A percentile compares a stretch with the other conserved stretches of the same genome.
These are phyloP conservation scores for Probosciger aterrimus DNA, from an alignment of 2,113 vertebrate species.

Conservation along the genomic window DNA sequence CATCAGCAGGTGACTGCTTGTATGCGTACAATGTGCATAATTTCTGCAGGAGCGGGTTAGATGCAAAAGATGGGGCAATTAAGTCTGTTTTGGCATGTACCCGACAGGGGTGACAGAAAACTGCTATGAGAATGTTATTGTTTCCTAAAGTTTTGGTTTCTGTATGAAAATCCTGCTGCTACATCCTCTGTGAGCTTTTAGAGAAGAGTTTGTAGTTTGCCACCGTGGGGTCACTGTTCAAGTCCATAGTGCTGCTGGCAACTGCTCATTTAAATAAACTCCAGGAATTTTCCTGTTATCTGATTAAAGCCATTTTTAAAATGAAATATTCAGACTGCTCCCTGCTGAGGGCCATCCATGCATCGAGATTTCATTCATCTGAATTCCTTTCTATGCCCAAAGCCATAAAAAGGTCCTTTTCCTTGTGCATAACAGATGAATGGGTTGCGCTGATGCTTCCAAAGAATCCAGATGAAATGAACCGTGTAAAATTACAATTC, in stretches of 20 bases:
- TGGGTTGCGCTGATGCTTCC: background rate
- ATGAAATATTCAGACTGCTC: background rate
- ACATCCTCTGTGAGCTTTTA: background rate
- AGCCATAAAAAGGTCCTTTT: background rate
- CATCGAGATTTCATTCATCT: background rate
- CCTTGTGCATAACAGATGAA: background rate
- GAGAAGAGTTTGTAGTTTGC: background rate
- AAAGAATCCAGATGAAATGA: background rate
- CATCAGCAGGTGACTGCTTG: background rate
- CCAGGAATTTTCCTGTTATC: background rate
- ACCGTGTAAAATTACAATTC: background rate
- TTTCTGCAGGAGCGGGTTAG: background rate
- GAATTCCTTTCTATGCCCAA: background rate
- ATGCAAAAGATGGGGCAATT: background rate
- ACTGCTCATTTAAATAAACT: background rate
- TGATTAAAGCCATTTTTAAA: slow-evolving; percentile 7
- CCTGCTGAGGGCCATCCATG: background rate
- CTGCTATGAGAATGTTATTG: background rate
- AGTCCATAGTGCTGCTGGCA: background rate
- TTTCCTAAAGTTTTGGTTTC: background rate
- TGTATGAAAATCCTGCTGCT: background rate
- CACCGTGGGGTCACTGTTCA: background rate
- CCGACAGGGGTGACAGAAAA: background rate
- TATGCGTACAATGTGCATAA: background rate
- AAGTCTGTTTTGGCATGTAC: background rate